These are phyloP conservation scores for Electrophaes corylata DNA, from an alignment of 2,888 invertebrate species.

Conservation along the genomic window DNA sequence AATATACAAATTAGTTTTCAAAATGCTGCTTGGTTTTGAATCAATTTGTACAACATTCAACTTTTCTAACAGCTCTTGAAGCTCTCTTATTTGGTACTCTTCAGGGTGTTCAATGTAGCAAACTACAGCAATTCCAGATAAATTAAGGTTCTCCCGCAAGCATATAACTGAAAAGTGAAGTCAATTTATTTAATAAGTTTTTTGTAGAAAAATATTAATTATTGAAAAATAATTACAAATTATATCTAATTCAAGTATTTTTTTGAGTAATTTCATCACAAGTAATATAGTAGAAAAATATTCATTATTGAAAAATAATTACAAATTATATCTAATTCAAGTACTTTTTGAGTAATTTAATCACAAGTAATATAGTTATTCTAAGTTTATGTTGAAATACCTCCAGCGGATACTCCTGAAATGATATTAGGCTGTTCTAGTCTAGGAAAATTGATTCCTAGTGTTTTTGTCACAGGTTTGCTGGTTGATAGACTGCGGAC, in stretches of 20 bases:
- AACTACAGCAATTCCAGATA: slow-evolving; percentile 60
- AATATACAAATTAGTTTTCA: slow-evolving; percentile 73
- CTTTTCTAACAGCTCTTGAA: slow-evolving; percentile 60
- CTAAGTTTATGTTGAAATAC: slow-evolving; percentile 47
- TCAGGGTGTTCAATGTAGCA: slow-evolving; percentile 69
- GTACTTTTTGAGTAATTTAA: too few species aligned
- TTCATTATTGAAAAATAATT: too few species aligned
- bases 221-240: too few species aligned
- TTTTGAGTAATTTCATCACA: too few species aligned
- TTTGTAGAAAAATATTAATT: too few species aligned
- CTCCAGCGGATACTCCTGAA: slow-evolving; percentile 76
- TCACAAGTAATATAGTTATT: too few species aligned
- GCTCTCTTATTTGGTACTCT: slow-evolving; percentile 59
- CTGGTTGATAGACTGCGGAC: slow-evolving; percentile 60
- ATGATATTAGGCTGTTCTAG: slow-evolving; percentile 80
- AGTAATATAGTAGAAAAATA: too few species aligned
- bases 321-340: too few species aligned
- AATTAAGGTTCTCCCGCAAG: slow-evolving; percentile 62
- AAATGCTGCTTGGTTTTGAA: slow-evolving; percentile 49
- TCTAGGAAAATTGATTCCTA: slow-evolving; percentile 52
- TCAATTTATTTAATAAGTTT: neutral
- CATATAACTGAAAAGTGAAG: slow-evolving; percentile 61
- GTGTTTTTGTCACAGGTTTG: slow-evolving; percentile 36
- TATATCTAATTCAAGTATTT: too few species aligned
- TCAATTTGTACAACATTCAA: slow-evolving; percentile 56